These are phyloP conservation scores for Cacatua alba DNA, from an alignment of 2,113 vertebrate species.

Conservation along the genomic window DNA sequence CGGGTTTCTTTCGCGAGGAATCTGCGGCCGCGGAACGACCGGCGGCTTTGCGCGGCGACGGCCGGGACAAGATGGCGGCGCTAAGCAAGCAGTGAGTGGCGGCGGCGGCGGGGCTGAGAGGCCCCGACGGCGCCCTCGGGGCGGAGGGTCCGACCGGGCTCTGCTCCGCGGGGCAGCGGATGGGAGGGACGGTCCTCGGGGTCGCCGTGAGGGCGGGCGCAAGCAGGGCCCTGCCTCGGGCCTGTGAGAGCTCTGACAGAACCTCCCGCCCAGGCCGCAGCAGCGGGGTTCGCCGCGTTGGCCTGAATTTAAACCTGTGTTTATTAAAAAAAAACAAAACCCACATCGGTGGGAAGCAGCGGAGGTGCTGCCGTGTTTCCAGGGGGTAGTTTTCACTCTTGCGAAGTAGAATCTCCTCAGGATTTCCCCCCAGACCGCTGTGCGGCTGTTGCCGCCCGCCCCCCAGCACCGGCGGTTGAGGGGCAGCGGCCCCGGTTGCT, in stretches of 20 bases:
- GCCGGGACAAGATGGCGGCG: constrained; percentile 81
- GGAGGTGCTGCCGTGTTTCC: neutral
- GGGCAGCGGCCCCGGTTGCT: neutral
- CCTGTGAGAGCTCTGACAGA: no score
- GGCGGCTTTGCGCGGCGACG: neutral
- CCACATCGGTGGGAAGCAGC: neutral
- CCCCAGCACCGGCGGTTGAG: neutral
- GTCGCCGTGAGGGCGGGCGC: neutral
- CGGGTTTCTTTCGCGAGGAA: neutral
- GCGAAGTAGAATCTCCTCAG: neutral
- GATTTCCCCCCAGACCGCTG: no score
- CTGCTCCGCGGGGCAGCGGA: neutral
- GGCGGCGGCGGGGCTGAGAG: neutral
- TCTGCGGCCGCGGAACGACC: neutral
- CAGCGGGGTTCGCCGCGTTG: neutral
- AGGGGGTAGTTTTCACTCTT: neutral
- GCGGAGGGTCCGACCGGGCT: neutral
- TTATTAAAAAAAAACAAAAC: neutral
- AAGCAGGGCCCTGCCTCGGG: neutral
- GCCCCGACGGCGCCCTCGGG: neutral
- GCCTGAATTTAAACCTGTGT: neutral
- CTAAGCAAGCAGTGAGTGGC: constrained; percentile 83
- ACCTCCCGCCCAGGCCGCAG: rapidly evolving
- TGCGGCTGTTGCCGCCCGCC: no score
- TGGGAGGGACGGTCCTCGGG: neutral